These are phyloP conservation scores for Tenualosa thibaudeaui DNA, from an alignment of 2,797 vertebrate genomes.

Conservation along the genomic window DNA sequence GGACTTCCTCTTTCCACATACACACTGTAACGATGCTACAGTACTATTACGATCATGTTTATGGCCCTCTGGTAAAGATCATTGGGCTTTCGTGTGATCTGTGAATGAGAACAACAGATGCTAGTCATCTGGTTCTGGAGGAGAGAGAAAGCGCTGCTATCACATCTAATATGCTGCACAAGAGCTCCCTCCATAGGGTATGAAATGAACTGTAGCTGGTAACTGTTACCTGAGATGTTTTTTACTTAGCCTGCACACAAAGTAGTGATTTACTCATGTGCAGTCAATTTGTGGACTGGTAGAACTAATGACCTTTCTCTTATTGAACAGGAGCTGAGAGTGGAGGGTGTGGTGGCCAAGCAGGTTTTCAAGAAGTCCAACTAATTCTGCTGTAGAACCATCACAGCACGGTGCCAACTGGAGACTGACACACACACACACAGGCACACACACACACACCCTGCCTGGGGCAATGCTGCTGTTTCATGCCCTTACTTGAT, in stretches of 20 bases:
- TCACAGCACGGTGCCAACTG: constrained; percentile 15
- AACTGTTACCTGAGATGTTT: no score
- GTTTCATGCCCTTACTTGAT: background rate
- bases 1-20: no score
- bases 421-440: constrained; percentile 27
- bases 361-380: constrained; percentile 75
- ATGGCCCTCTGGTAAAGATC: constrained; percentile 50
- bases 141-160: background rate
- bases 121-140: constrained; percentile 52
- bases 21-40: constrained; percentile 51
- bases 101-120: constrained; percentile 61
- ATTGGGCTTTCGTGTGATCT: constrained; percentile 53
- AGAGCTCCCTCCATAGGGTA: constrained; percentile 12
- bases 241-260: no score
- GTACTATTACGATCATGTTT: constrained; percentile 55
- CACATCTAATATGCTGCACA: background rate
- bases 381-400: constrained; percentile 52
- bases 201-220: background rate
- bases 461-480: background rate
- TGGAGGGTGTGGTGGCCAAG: constrained; percentile 63
- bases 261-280: no score
- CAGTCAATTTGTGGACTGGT: background rate
- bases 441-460: background rate
- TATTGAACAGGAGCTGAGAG: constrained; percentile 73
- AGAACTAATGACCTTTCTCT: background rate